These are phyloP conservation scores for Notamacropus eugenii DNA, from an alignment of 2,797 vertebrate species.

Conservation along the genomic window DNA sequence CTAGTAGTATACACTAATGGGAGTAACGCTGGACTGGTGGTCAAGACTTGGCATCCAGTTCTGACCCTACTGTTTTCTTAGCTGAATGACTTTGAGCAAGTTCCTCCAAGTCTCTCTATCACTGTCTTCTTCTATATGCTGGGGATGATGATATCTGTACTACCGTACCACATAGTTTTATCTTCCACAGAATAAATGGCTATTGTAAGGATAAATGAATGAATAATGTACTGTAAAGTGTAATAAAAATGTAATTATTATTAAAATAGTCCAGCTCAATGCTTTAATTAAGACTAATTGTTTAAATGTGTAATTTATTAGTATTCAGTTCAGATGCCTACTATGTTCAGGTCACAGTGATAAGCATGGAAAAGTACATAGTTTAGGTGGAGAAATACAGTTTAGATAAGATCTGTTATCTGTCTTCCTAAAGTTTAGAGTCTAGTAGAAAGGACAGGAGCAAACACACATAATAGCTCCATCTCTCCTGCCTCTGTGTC, in stretches of 20 bases:
- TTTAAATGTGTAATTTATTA: not conserved
- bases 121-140: not conserved
- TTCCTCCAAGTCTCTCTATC: not conserved
- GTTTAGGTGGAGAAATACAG: not conserved
- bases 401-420: not conserved
- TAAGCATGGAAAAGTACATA: not conserved
- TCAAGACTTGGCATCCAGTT: not conserved
- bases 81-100: not conserved
- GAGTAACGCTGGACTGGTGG: not conserved
- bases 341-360: not conserved
- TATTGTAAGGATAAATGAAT: not conserved
- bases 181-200: not conserved
- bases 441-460: not conserved
- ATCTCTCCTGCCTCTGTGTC: not conserved
- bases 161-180: not conserved
- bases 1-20: not conserved
- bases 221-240: not conserved
- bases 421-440: not conserved
- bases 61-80: not conserved
- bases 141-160: not conserved
- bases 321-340: not conserved
- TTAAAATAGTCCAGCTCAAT: not conserved
- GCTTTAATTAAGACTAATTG: not conserved
- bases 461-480: not conserved
- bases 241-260: not conserved